Conservation (phyloP, 2,888 invertebrate species). For the Aproaerema taeniolella region DNA sequence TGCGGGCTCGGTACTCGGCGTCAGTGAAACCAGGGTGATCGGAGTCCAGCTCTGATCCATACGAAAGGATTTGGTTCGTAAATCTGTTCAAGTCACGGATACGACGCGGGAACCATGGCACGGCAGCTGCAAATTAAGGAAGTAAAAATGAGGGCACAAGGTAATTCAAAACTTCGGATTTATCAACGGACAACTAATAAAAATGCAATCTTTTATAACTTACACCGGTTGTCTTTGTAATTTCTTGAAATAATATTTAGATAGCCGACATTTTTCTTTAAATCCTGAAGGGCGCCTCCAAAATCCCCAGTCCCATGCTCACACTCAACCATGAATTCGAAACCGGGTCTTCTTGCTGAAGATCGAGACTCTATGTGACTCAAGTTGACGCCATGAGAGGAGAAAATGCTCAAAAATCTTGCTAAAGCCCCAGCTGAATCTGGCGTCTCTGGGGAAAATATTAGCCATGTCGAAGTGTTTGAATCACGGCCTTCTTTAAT, state of each 20-base stretch:
- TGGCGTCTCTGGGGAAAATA: constrained; percentile 89
- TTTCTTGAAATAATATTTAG: constrained; percentile 93
- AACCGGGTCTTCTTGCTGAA: constrained; percentile 86
- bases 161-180: too few species aligned
- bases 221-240: constrained; percentile 87
- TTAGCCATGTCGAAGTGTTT: constrained; percentile 86
- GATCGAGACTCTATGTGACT: constrained; percentile 95
- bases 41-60: constrained; percentile 94
- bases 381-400: constrained; percentile 88
- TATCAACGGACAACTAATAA: too few species aligned
- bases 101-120: constrained; percentile 98
- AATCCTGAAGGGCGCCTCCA: constrained; percentile 83
- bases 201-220: too few species aligned
- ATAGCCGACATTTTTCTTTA: constrained; percentile 84
- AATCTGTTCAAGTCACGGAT: constrained; percentile 97
- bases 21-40: constrained; percentile 99
- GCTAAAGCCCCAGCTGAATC: constrained; percentile 93
- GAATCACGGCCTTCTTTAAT: constrained; percentile 88
- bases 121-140: constrained; percentile 79
- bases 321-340: constrained; percentile 97
- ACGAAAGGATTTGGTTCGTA: constrained; percentile 97
- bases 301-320: constrained; percentile 86
- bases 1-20: constrained; percentile 88
- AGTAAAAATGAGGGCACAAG: too few species aligned
- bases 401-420: constrained; percentile 91